These are phyloP conservation scores for Panurus biarmicus DNA, from an alignment of 2,113 vertebrate genomes.

Conservation along the genomic window DNA sequence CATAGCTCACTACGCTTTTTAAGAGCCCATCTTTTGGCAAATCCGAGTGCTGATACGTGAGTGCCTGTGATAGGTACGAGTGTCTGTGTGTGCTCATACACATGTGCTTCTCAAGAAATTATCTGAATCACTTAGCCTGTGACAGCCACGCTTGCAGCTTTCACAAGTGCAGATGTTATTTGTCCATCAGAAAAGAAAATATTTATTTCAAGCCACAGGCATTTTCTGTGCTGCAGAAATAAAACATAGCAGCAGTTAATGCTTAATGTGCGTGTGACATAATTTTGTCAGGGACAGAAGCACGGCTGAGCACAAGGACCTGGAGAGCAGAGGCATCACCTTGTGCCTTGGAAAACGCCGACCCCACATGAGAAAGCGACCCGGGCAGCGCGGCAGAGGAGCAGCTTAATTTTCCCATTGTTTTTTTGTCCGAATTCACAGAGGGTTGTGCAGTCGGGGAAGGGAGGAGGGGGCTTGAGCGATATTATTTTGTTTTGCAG, in stretches of 20 bases:
- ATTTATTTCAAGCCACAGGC: slow-evolving; percentile 66
- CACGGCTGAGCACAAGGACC: neutral
- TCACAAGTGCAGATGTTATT: slow-evolving; percentile 67
- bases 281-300: neutral
- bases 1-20: neutral
- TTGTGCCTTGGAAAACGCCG: neutral
- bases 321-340: neutral
- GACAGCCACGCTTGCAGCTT: slow-evolving; percentile 46
- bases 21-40: neutral
- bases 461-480: too few species aligned
- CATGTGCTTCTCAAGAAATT: slow-evolving; percentile 49
- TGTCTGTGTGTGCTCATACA: neutral
- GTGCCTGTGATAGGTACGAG: neutral
- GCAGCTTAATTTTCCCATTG: neutral
- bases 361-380: neutral
- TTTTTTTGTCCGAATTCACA: neutral
- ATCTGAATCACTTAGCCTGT: slow-evolving; percentile 39
- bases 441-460: neutral
- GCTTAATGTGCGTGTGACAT: slow-evolving; percentile 45
- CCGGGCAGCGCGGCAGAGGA: neutral
- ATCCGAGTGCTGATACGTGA: neutral
- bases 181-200: slow-evolving; percentile 69
- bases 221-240: slow-evolving; percentile 52
- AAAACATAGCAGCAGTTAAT: slow-evolving; percentile 48
- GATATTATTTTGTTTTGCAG: neutral